Evolutionary conservation across 1,140 invertebrate genomes (phyloP), one percentile per base, ranked within the genome.

Genomic region (Contarinia nasturtii): DNA sequence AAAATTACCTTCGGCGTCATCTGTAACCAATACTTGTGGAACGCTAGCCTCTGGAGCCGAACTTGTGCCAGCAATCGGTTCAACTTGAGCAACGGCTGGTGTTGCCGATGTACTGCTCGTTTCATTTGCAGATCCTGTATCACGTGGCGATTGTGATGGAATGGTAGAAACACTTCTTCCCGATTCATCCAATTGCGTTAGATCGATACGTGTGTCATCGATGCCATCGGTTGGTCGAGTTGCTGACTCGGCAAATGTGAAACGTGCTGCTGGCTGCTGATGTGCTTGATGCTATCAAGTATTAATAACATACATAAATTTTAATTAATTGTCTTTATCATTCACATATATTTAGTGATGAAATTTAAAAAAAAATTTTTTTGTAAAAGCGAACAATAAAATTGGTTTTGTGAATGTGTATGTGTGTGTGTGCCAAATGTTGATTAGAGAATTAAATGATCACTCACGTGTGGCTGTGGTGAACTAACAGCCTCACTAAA

Each of bases 401-500:
- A n/a, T n/a, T n/a, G n/a, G n/a, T n/a, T n/a, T n/a, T n/a, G n/a
- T n/a, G n/a, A n/a, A n/a, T n/a, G n/a, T n/a, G n/a, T n/a, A n/a
- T n/a, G n/a, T n/a, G n/a, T n/a, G n/a, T n/a, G n/a, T n/a, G n/a
- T n/a, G n/a, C n/a, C n/a, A n/a, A n/a, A n/a, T n/a, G n/a, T n/a
- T n/a, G n/a, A n/a, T n/a, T n/a, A n/a, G n/a, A n/a, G n/a, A n/a
- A 59, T 14, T 59, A 61, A 27, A 27, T 27, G 27, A 27, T 27
- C 27, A 27, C 27, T 27, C 10, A 15, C 59, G 55, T 71, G 71
- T 37, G 80, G 77, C 58, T 80, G 81, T 44, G 88, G 87, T 0
- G 88, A 93, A 62, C 86, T 91, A 10, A 91, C 83, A 47, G 87
- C 86, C 63, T 94, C 89, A 19, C 87, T 21, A 19, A 40, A 42